phyloP scores from a whole-genome alignment of 2,113 vertebrate genomes.

The Anarhynchus alexandrinus region DNA sequence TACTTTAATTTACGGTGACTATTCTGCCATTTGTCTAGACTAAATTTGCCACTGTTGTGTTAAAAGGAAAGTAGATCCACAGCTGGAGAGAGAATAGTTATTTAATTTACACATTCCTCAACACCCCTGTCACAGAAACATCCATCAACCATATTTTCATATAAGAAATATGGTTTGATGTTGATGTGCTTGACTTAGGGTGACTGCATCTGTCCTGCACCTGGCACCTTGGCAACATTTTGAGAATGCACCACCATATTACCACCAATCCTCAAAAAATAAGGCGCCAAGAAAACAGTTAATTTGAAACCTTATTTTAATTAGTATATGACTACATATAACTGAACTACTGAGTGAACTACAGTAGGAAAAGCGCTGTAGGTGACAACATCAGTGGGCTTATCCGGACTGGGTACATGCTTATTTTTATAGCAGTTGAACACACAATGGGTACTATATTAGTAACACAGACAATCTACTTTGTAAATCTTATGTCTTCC shows the following conservation, averaged over 20 bases:
- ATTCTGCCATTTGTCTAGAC: background rate
- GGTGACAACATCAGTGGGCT: background rate
- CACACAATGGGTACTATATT: background rate
- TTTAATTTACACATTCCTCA: background rate
- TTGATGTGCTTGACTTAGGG: too few relatives aligned
- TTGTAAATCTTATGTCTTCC: background rate
- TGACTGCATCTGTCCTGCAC: too few relatives aligned
- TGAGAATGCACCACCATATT: background rate
- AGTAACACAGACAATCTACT: background rate
- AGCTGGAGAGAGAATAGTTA: background rate
- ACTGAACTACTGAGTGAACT: background rate
- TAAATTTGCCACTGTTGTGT: background rate
- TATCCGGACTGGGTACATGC: background rate
- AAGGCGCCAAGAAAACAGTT: background rate
- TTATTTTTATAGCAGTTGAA: background rate
- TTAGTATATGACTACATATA: background rate
- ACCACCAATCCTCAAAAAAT: background rate
- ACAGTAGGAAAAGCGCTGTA: background rate
- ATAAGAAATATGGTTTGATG: too few relatives aligned
- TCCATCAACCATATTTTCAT: background rate
- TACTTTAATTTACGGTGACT: background rate
- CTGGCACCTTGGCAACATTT: accelerated
- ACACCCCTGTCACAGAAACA: background rate
- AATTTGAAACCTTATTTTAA: background rate
- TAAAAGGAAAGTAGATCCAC: background rate